These are phyloP conservation scores for Myzus persicae DNA, from an alignment of 1,140 invertebrate species.

Conservation along the genomic window DNA sequence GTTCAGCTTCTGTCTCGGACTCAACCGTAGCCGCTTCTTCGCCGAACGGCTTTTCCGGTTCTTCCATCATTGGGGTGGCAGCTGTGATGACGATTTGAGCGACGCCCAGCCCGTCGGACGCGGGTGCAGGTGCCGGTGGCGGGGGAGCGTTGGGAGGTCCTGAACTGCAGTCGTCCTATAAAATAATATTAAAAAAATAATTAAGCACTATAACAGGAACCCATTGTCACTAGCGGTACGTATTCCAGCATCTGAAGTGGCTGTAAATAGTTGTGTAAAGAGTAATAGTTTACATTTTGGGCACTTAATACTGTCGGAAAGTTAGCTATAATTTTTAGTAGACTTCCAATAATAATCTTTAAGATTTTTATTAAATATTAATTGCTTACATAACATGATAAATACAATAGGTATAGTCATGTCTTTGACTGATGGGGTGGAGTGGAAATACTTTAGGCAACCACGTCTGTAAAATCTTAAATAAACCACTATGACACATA, in stretches of 20 bases:
- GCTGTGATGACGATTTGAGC: conserved; percentile 88
- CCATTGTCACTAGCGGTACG: neutral
- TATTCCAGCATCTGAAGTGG: neutral
- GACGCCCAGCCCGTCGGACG: conserved; percentile 71
- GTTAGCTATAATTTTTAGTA: no score
- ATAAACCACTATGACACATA: neutral
- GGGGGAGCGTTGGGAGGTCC: conserved; percentile 9
- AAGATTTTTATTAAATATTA: no score
- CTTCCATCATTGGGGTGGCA: conserved; percentile 72
- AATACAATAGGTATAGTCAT: neutral
- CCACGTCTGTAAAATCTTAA: neutral
- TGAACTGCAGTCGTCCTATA: neutral
- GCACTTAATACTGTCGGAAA: neutral
- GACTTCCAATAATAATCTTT: no score
- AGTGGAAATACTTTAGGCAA: neutral
- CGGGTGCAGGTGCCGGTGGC: conserved; percentile 20
- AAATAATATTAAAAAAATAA: neutral
- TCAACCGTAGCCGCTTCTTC: neutral
- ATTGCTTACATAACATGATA: neutral
- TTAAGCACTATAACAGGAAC: neutral
- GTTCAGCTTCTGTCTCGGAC: neutral
- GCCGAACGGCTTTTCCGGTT: conserved; percentile 51
- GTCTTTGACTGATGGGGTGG: neutral
- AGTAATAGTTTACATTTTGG: neutral
- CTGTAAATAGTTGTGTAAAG: neutral